Percentiles rank a stretch among this genome's conserved stretches.
phyloP scores from a whole-genome alignment of 1,140 invertebrate species.

The Anthonomus grandis region DNA sequence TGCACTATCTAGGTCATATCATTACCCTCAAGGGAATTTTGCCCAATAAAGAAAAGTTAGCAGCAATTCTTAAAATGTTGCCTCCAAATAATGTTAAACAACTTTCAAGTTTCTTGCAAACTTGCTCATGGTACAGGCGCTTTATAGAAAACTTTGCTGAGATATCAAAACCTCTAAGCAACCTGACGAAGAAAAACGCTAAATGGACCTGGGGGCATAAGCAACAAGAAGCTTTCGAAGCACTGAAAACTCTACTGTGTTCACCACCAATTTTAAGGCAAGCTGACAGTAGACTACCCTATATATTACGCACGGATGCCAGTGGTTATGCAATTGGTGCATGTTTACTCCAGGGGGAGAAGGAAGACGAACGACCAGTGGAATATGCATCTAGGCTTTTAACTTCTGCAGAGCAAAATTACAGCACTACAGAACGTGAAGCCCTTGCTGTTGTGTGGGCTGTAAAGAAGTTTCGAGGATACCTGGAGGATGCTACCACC shows the following conservation, averaged over 20 bases:
- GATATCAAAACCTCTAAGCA: slow-evolving; percentile 13
- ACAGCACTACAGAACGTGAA: slow-evolving; percentile 46
- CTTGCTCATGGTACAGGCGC: slow-evolving; percentile 7
- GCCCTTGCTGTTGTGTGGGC: slow-evolving; percentile 48
- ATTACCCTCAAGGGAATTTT: neutral
- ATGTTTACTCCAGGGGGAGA: slow-evolving; percentile 23
- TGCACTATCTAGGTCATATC: slow-evolving; percentile 1
- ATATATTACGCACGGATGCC: slow-evolving; percentile 9
- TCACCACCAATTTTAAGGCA: slow-evolving; percentile 10
- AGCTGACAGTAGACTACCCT: neutral
- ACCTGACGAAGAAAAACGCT: slow-evolving; percentile 18
- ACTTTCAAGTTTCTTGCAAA: slow-evolving; percentile 5
- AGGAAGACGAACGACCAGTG: slow-evolving; percentile 42
- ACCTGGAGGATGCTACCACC: slow-evolving; percentile 27
- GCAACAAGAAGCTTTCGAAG: slow-evolving; percentile 1
- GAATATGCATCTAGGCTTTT: slow-evolving; percentile 49
- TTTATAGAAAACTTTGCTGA: slow-evolving; percentile 19
- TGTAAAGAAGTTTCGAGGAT: slow-evolving; percentile 33
- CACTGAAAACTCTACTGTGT: slow-evolving; percentile 5
- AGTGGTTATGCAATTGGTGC: slow-evolving; percentile 13
- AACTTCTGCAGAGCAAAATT: too few relatives aligned
- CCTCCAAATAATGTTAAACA: slow-evolving; percentile 11
- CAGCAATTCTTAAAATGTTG: slow-evolving; percentile 11
- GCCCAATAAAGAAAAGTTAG: slow-evolving; percentile 8
- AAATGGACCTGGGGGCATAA: slow-evolving; percentile 8